phyloP scores from a whole-genome alignment of 2,113 vertebrate species.

The Heterocephalus glaber region DNA sequence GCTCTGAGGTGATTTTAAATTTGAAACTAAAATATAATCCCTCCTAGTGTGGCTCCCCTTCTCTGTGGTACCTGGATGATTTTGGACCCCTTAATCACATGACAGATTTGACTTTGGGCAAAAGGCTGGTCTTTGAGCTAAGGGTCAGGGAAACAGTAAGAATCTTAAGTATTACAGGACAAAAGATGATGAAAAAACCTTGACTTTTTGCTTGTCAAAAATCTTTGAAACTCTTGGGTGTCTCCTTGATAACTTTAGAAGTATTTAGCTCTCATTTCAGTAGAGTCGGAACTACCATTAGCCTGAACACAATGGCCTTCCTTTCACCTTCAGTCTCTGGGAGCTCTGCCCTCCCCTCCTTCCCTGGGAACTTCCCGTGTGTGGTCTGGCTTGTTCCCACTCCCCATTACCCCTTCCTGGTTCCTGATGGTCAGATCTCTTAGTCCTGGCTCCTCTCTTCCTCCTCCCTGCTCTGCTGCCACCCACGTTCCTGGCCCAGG shows the following conservation, averaged over 20 bases:
- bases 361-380: background rate
- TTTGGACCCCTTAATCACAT: background rate
- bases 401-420: background rate
- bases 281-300: background rate
- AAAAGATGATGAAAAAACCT: background rate
- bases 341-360: background rate
- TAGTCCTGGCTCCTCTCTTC: slow-evolving; percentile 22
- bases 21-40: slow-evolving; percentile 6
- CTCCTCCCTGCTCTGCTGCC: background rate
- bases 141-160: background rate
- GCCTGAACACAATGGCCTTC: background rate
- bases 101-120: background rate
- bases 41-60: background rate
- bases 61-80: background rate
- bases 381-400: background rate
- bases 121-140: background rate
- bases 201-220: background rate
- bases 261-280: background rate
- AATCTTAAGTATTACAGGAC: background rate
- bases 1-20: background rate
- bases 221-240: background rate
- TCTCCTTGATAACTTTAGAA: background rate
- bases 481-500: slow-evolving; percentile 25
- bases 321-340: background rate
- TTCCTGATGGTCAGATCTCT: background rate